Base-by-base conservation (phyloP, 2,113 vertebrate species). In the Oceanodroma tethys region DNA sequence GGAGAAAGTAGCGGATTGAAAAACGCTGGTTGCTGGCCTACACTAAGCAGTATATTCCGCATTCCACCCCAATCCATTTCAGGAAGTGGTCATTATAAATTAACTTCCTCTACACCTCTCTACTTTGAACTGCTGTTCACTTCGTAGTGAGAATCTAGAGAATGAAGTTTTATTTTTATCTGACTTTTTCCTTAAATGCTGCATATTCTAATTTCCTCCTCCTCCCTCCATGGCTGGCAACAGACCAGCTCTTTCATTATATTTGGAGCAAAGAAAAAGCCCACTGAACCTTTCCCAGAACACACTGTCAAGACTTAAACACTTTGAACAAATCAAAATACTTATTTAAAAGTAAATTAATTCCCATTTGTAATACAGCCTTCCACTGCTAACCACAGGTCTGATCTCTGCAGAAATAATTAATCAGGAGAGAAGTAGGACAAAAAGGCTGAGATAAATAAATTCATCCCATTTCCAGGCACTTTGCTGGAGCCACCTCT, bases 121-220 rank as follows among this genome's bases (percentile, higher is more conserved):
- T 74, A 13, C 79, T 83, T 73, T 58, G 59, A 94, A 83, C 75
- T 82, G 79, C 75, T 71, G 63, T 65, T 86, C 78, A 53, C 66
- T 94, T 89, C 21, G 27, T 70, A n/a, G n/a, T n/a, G n/a, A n/a
- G n/a, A n/a, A n/a, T 70, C 56, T 74, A 74, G 12, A 73, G 88
- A 95, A 90, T 30, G 45, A 90, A 59, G 76, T 87, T 90, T 94
- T 95, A 93, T 94, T 95, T 95, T 95, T 93, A 94, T 86, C 91
- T 91, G 80, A 72, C 43, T 87, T 96, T 75, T 91, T 79, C 83
- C 73, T 89, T 68, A 84, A 86, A 89, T 36, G 56, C 73, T 82
- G 21, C 43, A n/a, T 86, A 76, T 81, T 92, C 75, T 81, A 40
- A 90, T 95, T 94, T 93, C 92, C 78, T 93, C 62, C 91, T 96